Evolutionary conservation across 2,797 vertebrate species (phyloP), one percentile per base, ranked within the genome.

Genomic region (Pipistrellus nathusii): DNA sequence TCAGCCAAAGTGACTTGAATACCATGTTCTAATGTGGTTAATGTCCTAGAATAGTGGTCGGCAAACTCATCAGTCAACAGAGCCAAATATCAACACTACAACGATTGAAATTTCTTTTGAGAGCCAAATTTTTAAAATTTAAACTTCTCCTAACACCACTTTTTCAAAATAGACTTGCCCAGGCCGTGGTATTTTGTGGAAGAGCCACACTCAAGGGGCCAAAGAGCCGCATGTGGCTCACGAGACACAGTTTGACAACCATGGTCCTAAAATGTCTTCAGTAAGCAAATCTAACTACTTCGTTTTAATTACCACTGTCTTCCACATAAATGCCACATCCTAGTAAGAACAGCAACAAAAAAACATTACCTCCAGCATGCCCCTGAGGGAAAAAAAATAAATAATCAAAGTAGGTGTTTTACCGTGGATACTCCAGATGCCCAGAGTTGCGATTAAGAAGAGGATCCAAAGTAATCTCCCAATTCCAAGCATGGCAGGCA

Each of bases 371-470:
- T 41, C 77, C 51, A 73, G 51, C 10, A 76, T 4, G 3, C 17
- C 8, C 23, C 10, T 21, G 51, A 25, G 73, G 44, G 46, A 94
- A 94, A 95, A 95, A 71, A 9, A 23, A 88, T 57, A 82, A 76
- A 38, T 25, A 68, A 46, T 64, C 35, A 41, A 76, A 57, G 17
- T 13, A 55, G 3, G 18, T 57, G 18, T 2, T 93, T 97, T 96
- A 97, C 95, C 95, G 0, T 32, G 9, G 48, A 53, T 94, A 73
- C 35, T 95, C 92, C 92, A 86, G 55, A 96, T 59, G 48, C 81
- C 30, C 66, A 93, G 59, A 59, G 84, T 44, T 2, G 25, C 66
- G 21, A 94, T 89, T 69, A 96, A 55, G 75, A 94, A 91, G 83
- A 96, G 23, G 41, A 91, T 14, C 69, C 78, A 62, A 51, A 90